phyloP scores from a whole-genome alignment of 2,888 invertebrate genomes.

The Sycophila texana region DNA sequence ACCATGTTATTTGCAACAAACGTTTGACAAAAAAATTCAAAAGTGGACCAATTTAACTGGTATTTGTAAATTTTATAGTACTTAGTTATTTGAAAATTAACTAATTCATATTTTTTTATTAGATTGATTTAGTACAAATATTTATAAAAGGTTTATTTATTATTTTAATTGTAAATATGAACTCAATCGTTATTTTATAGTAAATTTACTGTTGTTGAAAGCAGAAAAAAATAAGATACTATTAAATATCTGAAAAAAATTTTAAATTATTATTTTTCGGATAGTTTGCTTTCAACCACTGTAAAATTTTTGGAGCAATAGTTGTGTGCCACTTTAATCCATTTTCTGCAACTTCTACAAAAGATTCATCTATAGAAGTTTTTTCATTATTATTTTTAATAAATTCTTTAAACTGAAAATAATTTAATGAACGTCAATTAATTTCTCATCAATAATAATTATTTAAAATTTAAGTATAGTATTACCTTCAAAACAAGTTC shows the following conservation, averaged over 20 bases:
- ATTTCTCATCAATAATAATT: background rate
- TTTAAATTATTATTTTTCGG: background rate
- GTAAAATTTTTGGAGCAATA: slow-evolving; percentile 23
- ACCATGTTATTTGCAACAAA: slow-evolving; percentile 43
- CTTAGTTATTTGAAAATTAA: no score
- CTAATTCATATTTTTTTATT: background rate
- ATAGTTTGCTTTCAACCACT: slow-evolving; percentile 35
- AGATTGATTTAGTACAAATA: background rate
- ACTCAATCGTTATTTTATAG: background rate
- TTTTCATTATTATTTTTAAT: background rate
- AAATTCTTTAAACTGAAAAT: background rate
- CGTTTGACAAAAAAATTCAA: slow-evolving; percentile 47
- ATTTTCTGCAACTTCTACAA: background rate
- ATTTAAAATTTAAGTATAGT: background rate
- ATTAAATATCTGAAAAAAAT: no score
- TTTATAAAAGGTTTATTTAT: background rate
- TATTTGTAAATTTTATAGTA: no score
- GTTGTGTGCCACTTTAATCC: slow-evolving; percentile 17
- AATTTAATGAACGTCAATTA: background rate
- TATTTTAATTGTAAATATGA: background rate
- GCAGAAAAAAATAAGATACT: no score
- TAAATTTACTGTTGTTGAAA: no score
- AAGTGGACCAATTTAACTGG: slow-evolving; percentile 48
- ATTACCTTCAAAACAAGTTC: slow-evolving; percentile 11
- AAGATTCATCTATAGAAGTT: background rate